These are phyloP conservation scores for Rhinella marina DNA, from an alignment of 2,797 vertebrate species.

Conservation along the genomic window DNA sequence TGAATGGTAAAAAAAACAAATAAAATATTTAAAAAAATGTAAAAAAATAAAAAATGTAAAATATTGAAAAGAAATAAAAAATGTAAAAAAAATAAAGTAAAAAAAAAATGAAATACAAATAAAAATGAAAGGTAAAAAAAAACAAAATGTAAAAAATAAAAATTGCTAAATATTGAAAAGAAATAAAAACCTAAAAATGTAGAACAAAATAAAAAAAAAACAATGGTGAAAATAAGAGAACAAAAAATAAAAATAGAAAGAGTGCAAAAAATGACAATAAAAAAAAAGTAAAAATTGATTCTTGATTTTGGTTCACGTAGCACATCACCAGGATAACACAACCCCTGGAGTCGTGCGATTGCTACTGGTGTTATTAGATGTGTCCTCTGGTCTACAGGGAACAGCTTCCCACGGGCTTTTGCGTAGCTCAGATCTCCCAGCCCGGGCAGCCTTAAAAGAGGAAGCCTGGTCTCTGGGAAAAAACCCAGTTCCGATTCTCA, in stretches of 20 bases:
- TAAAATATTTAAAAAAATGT: not conserved
- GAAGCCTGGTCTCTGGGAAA: constrained; percentile 63
- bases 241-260: not conserved
- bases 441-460: constrained; percentile 47
- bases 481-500: constrained; percentile 50
- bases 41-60: not conserved
- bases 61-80: not conserved
- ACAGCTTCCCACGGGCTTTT: constrained; percentile 56
- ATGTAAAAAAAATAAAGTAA: not conserved
- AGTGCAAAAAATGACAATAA: not conserved
- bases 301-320: not conserved
- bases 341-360: not conserved
- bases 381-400: constrained; percentile 30
- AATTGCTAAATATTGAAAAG: not conserved
- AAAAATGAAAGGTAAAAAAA: not conserved
- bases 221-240: not conserved
- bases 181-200: no score
- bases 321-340: constrained; percentile 21
- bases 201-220: not conserved
- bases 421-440: constrained; percentile 35
- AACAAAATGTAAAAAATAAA: not conserved
- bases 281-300: not conserved
- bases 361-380: constrained; percentile 1
- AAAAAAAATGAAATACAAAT: not conserved
- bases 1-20: not conserved